These are phyloP conservation scores for Conus betulinus DNA, from an alignment of 1,140 invertebrate genomes.

Conservation along the genomic window DNA sequence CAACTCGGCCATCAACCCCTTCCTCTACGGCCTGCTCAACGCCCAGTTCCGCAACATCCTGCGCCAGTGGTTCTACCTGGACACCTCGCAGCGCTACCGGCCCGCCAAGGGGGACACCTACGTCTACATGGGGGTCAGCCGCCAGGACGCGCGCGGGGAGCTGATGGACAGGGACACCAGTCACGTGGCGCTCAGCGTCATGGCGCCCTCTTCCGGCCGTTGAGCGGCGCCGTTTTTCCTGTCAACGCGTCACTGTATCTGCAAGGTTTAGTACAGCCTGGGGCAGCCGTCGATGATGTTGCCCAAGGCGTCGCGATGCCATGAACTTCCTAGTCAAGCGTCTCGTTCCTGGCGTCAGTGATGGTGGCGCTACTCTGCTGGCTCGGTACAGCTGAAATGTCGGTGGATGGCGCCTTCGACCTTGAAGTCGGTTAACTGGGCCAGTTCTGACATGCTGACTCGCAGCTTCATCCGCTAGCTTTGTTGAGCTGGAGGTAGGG, in stretches of 20 bases:
- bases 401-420: too few relatives aligned
- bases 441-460: too few relatives aligned
- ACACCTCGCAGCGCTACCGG: neutral
- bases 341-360: too few relatives aligned
- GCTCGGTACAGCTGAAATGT: neutral
- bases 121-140: conserved; percentile 26
- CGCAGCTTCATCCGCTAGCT: too few relatives aligned
- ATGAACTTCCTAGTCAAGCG: too few relatives aligned
- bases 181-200: neutral
- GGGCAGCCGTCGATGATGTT: too few relatives aligned
- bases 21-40: conserved; percentile 64
- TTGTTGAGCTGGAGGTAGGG: too few relatives aligned
- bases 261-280: too few relatives aligned
- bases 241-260: neutral
- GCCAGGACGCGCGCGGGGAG: neutral
- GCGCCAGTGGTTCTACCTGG: conserved; percentile 29
- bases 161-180: neutral
- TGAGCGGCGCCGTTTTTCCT: neutral
- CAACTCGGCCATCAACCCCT: conserved; percentile 64
- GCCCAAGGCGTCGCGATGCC: too few relatives aligned
- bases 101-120: conserved; percentile 20
- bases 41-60: conserved; percentile 39
- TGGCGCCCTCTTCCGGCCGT: neutral
- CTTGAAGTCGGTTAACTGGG: too few relatives aligned
- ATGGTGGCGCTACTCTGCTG: too few relatives aligned